Conservation (phyloP, 2,113 vertebrate species). For the Neolamprologus caudopunctatus region DNA sequence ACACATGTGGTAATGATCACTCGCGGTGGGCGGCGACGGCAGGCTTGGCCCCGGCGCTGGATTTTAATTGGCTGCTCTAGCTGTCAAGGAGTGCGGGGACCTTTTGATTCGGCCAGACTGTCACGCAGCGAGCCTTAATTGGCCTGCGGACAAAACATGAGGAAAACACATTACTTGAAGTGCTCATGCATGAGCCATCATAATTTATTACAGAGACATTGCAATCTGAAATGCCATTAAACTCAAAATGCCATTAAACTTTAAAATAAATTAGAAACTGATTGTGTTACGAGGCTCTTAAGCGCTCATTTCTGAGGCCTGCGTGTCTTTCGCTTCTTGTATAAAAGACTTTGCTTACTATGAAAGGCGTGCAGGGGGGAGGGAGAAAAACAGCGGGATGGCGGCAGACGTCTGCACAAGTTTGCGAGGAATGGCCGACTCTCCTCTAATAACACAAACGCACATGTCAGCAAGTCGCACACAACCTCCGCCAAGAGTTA, state of each 20-base stretch:
- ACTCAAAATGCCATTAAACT: conserved; percentile 46
- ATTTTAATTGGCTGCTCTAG: conserved; percentile 38
- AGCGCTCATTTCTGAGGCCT: not conserved
- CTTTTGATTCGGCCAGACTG: conserved; percentile 38
- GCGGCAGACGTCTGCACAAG: not conserved
- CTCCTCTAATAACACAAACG: not conserved
- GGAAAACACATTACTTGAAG: conserved; percentile 25
- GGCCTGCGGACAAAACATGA: conserved; percentile 15
- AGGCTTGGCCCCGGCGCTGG: not conserved
- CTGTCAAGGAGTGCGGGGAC: conserved; percentile 7
- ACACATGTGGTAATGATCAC: conserved; percentile 6
- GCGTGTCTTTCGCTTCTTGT: not conserved
- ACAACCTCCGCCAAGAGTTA: not conserved
- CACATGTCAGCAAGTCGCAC: not conserved
- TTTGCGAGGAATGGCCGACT: not conserved
- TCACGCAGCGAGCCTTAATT: conserved; percentile 28
- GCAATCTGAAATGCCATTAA: conserved; percentile 38
- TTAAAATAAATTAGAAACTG: conserved; percentile 30
- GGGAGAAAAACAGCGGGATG: not conserved
- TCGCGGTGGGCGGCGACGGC: not conserved
- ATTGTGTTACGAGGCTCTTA: conserved; percentile 24
- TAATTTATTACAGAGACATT: conserved; percentile 23
- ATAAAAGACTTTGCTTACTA: not conserved
- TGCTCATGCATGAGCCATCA: conserved; percentile 12
- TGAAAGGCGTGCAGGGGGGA: not conserved